Evolutionary conservation across 2,797 vertebrate genomes (phyloP).

Genomic region (Phaenicophaeus curvirostris): DNA sequence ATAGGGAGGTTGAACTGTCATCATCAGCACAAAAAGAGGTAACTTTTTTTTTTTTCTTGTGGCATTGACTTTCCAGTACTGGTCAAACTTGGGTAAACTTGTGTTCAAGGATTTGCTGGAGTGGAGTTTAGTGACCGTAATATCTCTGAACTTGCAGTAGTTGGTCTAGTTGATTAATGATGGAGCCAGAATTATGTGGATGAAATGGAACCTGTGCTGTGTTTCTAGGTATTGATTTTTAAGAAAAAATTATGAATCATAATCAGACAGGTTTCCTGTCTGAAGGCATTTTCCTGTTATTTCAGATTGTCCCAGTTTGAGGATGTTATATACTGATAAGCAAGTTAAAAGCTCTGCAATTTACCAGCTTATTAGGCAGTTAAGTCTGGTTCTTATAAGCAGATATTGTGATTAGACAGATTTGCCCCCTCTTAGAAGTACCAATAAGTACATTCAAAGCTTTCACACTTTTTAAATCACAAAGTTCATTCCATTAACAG

Average conservation of each 20-base stretch:
- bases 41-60: neutral
- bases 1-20: neutral
- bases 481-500: neutral
- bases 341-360: neutral
- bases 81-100: accelerated
- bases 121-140: neutral
- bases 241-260: neutral
- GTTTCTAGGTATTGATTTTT: neutral
- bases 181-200: neutral
- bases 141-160: neutral
- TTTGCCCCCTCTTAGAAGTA: neutral
- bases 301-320: neutral
- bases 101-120: neutral
- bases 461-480: neutral
- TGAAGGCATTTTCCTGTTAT: neutral
- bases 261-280: neutral
- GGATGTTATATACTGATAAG: neutral
- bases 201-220: neutral
- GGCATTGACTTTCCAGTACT: neutral
- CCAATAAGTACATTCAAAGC: neutral
- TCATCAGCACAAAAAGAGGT: constrained; percentile 56
- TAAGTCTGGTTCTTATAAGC: neutral
- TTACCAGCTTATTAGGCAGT: neutral
- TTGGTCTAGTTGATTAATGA: neutral
- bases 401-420: neutral